Evolutionary conservation across 53 echinoderm and acorn worm genomes (phyloP).

Genomic region (Holothuria scabra): DNA sequence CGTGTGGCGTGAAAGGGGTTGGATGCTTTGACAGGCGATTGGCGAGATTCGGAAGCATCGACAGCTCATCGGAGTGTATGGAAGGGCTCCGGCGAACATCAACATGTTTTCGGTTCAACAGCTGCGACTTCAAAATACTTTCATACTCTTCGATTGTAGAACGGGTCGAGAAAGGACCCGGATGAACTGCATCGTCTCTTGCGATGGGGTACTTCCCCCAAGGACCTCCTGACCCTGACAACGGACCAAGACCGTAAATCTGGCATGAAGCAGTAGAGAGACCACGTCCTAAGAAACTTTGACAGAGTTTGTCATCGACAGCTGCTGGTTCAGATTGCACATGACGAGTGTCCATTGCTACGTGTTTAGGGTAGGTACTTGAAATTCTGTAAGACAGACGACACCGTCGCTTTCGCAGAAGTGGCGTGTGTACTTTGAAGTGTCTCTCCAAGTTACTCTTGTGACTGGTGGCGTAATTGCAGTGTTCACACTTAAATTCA

Average conservation of each 20-base stretch:
- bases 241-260: slow-evolving; percentile 6
- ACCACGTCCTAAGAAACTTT: background rate
- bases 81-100: slow-evolving; percentile 18
- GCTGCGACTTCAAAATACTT: slow-evolving; percentile 22
- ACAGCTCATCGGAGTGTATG: background rate
- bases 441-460: slow-evolving; percentile 84
- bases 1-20: background rate
- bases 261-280: background rate
- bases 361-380: slow-evolving; percentile 15
- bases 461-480: slow-evolving; percentile 77
- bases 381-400: slow-evolving; percentile 44
- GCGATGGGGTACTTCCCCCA: slow-evolving; percentile 16
- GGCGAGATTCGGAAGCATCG: slow-evolving; percentile 16
- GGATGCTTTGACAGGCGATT: background rate
- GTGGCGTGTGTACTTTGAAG: slow-evolving; percentile 62
- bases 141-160: slow-evolving; percentile 20
- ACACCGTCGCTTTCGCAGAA: slow-evolving; percentile 24
- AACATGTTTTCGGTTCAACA: slow-evolving; percentile 22
- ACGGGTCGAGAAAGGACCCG: slow-evolving; percentile 1
- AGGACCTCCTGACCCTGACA: slow-evolving; percentile 1
- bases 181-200: background rate
- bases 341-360: slow-evolving; percentile 21
- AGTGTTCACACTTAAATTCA: slow-evolving; percentile 66
- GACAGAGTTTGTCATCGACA: slow-evolving; percentile 3
- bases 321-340: slow-evolving; percentile 16